A percentile compares a stretch with the other conserved stretches of the same genome.
Conservation (phyloP, 2,888 invertebrate genomes). For the Aleiodes alternator region DNA sequence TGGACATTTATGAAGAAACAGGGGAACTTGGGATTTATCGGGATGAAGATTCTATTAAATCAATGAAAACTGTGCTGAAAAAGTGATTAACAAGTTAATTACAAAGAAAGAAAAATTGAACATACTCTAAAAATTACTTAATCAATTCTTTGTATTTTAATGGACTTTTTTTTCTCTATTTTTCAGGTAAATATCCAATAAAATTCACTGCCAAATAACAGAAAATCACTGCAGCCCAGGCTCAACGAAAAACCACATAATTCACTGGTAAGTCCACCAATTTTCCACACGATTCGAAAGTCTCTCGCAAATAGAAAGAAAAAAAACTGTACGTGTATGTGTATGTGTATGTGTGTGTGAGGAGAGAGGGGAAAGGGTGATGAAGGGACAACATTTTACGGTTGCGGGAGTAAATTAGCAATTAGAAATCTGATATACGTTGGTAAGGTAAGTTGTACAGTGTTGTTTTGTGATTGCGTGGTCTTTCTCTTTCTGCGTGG, state of each 20-base stretch:
- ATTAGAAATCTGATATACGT: slow-evolving; percentile 74
- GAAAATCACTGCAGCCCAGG: slow-evolving; percentile 12
- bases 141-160: neutral
- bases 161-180: slow-evolving; percentile 45
- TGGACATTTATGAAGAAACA: too few relatives aligned
- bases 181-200: slow-evolving; percentile 64
- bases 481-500: slow-evolving; percentile 64
- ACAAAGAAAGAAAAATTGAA: too few relatives aligned
- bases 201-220: slow-evolving; percentile 46
- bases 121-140: neutral
- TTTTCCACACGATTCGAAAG: slow-evolving; percentile 16
- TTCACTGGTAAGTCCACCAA: slow-evolving; percentile 49
- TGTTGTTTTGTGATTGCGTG: slow-evolving; percentile 74
- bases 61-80: too few relatives aligned
- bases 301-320: neutral
- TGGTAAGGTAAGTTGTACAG: slow-evolving; percentile 64
- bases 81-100: too few relatives aligned
- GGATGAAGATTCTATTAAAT: too few relatives aligned
- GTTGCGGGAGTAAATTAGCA: slow-evolving; percentile 70
- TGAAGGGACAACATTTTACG: slow-evolving; percentile 29
- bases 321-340: neutral
- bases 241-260: slow-evolving; percentile 22
- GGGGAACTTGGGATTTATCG: too few relatives aligned
- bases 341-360: too few relatives aligned
- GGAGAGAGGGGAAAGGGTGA: slow-evolving; percentile 31